phyloP scores from a whole-genome alignment of 2,888 invertebrate species.

The Drosophila greeni region DNA sequence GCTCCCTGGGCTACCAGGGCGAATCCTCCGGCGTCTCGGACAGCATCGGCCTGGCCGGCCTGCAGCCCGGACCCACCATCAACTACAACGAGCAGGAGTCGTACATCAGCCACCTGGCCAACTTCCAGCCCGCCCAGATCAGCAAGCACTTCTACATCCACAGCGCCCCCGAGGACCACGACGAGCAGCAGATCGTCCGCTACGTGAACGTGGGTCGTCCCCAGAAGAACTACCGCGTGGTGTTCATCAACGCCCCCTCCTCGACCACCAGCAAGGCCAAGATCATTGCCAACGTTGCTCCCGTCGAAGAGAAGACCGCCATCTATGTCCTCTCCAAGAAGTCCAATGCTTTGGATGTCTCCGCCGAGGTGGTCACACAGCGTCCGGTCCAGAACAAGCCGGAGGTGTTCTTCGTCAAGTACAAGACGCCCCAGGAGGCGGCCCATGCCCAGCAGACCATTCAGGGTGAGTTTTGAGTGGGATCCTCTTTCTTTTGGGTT shows the following conservation, averaged over 20 bases:
- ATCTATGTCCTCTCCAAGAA: conserved; percentile 78
- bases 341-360: conserved; percentile 70
- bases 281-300: conserved; percentile 75
- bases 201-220: conserved; percentile 75
- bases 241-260: conserved; percentile 77
- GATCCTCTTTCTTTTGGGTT: too few relatives aligned
- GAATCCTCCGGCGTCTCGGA: conserved; percentile 44
- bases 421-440: conserved; percentile 77
- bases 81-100: conserved; percentile 64
- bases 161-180: conserved; percentile 77
- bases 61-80: conserved; percentile 52
- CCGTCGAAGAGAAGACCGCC: conserved; percentile 77
- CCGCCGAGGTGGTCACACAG: conserved; percentile 74
- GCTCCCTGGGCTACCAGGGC: conserved; percentile 24
- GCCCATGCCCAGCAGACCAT: conserved; percentile 76
- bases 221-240: conserved; percentile 76
- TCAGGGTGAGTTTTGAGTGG: conserved; percentile 62
- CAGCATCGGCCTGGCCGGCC: conserved; percentile 49
- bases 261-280: conserved; percentile 71
- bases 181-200: conserved; percentile 74
- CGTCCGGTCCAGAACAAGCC: conserved; percentile 73
- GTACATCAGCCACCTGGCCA: conserved; percentile 60
- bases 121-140: conserved; percentile 70
- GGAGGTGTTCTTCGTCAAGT: conserved; percentile 78
- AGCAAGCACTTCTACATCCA: conserved; percentile 77